phyloP scores from a whole-genome alignment of 2,797 vertebrate genomes.

The Picus viridis region DNA sequence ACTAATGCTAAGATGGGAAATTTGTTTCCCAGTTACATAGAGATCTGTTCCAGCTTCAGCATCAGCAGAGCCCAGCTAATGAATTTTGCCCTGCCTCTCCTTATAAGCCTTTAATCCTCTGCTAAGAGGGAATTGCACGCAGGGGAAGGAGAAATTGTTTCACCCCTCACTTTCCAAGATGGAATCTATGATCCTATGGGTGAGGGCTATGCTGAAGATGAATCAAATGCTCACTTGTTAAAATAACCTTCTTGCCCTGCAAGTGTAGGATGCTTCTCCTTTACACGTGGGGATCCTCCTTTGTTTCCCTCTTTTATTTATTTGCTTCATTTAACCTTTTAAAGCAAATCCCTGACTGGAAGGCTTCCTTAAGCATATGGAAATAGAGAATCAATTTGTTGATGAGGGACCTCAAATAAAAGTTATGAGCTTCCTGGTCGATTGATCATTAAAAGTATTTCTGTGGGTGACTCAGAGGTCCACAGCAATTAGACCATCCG shows the following conservation, averaged over 20 bases:
- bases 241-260: not conserved
- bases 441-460: constrained; percentile 70
- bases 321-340: not conserved
- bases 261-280: not conserved
- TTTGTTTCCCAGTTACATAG: constrained; percentile 20
- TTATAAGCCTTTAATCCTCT: constrained; percentile 1
- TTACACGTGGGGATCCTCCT: not conserved
- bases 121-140: not conserved
- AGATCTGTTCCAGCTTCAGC: not conserved
- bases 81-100: not conserved
- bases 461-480: constrained; percentile 33
- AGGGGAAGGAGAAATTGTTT: not conserved
- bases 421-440: constrained; percentile 47
- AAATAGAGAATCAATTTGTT: constrained; percentile 65
- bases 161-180: not conserved
- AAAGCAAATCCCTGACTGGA: constrained; percentile 16
- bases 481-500: constrained; percentile 61
- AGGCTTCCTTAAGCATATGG: constrained; percentile 49
- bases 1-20: constrained; percentile 37
- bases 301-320: not conserved
- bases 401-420: constrained; percentile 55
- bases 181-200: not conserved
- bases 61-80: not conserved
- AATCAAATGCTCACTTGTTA: not conserved
- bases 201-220: not conserved